Conservation (phyloP, 2,797 vertebrate genomes). For the Pogonophryne albipinna region DNA sequence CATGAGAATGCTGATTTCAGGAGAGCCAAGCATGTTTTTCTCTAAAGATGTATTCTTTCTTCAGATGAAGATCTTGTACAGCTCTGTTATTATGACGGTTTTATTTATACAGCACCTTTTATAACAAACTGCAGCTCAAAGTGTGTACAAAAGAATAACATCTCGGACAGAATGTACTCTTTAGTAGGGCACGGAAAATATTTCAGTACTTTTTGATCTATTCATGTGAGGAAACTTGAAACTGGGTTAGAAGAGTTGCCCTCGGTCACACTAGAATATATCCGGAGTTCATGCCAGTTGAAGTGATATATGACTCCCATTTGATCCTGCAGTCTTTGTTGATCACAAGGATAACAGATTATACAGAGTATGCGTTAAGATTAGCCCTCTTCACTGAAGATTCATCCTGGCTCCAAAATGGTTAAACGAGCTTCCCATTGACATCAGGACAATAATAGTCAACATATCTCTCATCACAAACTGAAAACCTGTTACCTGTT, state of each 20-base stretch:
- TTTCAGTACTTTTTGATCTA: neutral
- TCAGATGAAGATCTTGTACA: neutral
- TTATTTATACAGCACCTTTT: too few species aligned
- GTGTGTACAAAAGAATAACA: too few species aligned
- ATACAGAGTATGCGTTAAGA: neutral
- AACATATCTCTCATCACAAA: too few species aligned
- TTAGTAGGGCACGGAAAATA: neutral
- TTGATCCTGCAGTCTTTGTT: constrained; percentile 21
- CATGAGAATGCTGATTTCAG: constrained; percentile 11
- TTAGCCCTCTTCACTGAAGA: too few species aligned
- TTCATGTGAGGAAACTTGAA: constrained; percentile 22
- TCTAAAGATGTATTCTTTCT: neutral
- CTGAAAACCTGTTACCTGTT: too few species aligned
- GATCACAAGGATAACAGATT: neutral
- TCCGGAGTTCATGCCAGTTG: constrained; percentile 28
- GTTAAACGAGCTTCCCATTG: too few species aligned
- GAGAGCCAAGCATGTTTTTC: too few species aligned
- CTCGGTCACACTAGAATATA: constrained; percentile 32
- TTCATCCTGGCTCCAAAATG: too few species aligned
- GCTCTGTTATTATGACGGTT: neutral
- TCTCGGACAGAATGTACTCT: neutral
- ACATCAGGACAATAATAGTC: too few species aligned
- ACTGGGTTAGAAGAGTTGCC: constrained; percentile 31
- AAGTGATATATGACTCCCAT: constrained; percentile 20
- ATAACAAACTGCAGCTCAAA: too few species aligned